These are phyloP conservation scores for Microcebus griseorufus DNA, from an alignment of 2,113 vertebrate genomes.

Conservation along the genomic window DNA sequence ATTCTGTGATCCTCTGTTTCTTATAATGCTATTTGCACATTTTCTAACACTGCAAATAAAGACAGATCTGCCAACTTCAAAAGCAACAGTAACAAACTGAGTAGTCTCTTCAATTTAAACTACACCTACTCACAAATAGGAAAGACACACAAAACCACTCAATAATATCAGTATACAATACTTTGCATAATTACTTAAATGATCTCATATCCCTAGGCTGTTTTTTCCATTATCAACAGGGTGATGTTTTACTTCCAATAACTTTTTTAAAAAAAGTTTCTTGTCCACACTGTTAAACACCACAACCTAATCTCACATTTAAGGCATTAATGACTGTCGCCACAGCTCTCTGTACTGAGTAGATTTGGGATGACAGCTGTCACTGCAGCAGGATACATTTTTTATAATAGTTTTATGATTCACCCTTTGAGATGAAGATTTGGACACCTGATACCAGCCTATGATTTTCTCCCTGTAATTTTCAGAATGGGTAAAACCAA, in stretches of 20 bases:
- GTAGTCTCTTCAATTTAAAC: neutral
- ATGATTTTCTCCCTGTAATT: slow-evolving; percentile 74
- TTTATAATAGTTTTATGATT: slow-evolving; percentile 81
- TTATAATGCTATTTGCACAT: neutral
- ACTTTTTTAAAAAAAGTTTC: slow-evolving; percentile 55
- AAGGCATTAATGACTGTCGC: slow-evolving; percentile 65
- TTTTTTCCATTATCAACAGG: slow-evolving; percentile 16
- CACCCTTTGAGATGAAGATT: slow-evolving; percentile 70
- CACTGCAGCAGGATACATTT: slow-evolving; percentile 72
- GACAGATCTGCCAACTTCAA: neutral
- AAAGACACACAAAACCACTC: slow-evolving; percentile 5
- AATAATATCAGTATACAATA: neutral
- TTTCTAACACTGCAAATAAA: neutral
- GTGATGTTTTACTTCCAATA: slow-evolving; percentile 64
- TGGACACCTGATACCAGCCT: slow-evolving; percentile 73
- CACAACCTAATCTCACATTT: slow-evolving; percentile 56
- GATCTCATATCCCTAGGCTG: slow-evolving; percentile 44
- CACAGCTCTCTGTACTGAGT: slow-evolving; percentile 30
- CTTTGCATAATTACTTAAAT: slow-evolving; percentile 44
- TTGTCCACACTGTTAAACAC: slow-evolving; percentile 56
- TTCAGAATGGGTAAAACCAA: slow-evolving; percentile 73
- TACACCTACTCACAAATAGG: neutral
- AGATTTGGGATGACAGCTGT: slow-evolving; percentile 77
- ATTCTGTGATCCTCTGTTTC: neutral
- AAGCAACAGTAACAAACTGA: neutral